Evolutionary conservation across 2,797 vertebrate genomes (phyloP), one percentile per base, ranked within the genome.

Genomic region (Anguilla pacifica): DNA sequence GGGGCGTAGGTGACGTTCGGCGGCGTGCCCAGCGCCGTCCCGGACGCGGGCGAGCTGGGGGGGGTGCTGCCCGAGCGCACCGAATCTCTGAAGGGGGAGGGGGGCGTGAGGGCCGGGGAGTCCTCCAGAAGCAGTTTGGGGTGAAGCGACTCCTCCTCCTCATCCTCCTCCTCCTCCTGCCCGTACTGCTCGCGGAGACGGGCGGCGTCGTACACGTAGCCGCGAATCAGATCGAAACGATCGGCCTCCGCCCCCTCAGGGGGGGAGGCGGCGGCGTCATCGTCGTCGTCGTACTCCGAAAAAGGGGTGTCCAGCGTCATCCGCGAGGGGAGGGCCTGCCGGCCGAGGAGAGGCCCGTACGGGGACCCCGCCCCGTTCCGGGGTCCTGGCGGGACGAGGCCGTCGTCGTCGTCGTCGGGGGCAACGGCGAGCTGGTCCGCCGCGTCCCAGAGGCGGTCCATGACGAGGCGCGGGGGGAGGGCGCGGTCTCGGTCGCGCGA

Each of bases 31-130:
- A 98, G 95, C 92, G 97, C 96, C 0, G 95, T 97, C 92, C 98
- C 97, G 0, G 96, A 96, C 91, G 95, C 92, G 0, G 97, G 97
- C 46, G 98, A 98, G 92, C 96, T 96, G 59, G 95, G 96, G 90
- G 92, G 91, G 0, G 97, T 99, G 92, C 97, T 97, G 92, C 96
- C 97, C 0, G 97, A 99, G 91, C 95, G 97, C 93, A 97, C 96
- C 0, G 98, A 99, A 96, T 99, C 98, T 93, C 98, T 97, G 93
- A 99, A 99, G 49, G 99, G 98, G 83, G 98, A 99, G 0, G 98
- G 99, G 0, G 99, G 99, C 0, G 98, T 98, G 90, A 99, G 95
- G 0, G 97, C 97, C 0, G 96, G 95, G 28, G 97, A 97, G 87
- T 97, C 97, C 92, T 98, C 97, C 2, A 98, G 94, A 88, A 94